Evolutionary conservation across 1,140 invertebrate genomes (phyloP), one percentile per base, ranked within the genome.

Genomic region (Leptinotarsa undecemlineata): DNA sequence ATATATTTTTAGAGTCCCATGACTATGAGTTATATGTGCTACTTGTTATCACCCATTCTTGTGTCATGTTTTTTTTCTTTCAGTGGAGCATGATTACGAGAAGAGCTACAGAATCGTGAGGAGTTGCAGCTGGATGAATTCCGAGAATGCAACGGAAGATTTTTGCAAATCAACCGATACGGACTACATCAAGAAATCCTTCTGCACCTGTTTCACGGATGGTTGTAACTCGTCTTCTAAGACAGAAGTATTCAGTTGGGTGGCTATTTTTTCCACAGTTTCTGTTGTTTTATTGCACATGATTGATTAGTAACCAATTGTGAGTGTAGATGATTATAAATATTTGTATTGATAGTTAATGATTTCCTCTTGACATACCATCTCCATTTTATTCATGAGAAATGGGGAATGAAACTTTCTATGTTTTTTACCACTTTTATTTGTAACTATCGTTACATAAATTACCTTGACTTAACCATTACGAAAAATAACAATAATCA

Each of bases 181-280:
- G 5, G 69, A 71, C 15, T 71, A 57, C 20, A 21, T 71, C 15
- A 23, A 60, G 5, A 71, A 57, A 33, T 19, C 15, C 4, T 23
- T n/a, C 19, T 71, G 69, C 26, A 33, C 14, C 11, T 71, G 69
- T 57, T 71, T 57, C 15, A 57, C n/a, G 8, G 69, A 71, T 11
- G 69, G 69, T 3, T 71, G 69, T 21, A 71, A 71, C 19, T 47
- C 66, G 3, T 15, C 51, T 13, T 2, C 51, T 57, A 57, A 14
- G n/a, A 17, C 51, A 19, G 51, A 15, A 15, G 51, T n/a, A 17
- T 57, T 57, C 15, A 14, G n/a, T 19, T 57, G 4, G 17, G 51
- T 19, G 15, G n/a, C 17, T 4, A 15, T 57, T 57, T 15, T 57
- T 19, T 57, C 15, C 51, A 19, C 51, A 57, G 17, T 57, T 15